Percentiles rank a stretch among this genome's conserved stretches.
Evolutionary conservation across 1,140 invertebrate species (phyloP).

Genomic region (Agrypnia vestita): DNA sequence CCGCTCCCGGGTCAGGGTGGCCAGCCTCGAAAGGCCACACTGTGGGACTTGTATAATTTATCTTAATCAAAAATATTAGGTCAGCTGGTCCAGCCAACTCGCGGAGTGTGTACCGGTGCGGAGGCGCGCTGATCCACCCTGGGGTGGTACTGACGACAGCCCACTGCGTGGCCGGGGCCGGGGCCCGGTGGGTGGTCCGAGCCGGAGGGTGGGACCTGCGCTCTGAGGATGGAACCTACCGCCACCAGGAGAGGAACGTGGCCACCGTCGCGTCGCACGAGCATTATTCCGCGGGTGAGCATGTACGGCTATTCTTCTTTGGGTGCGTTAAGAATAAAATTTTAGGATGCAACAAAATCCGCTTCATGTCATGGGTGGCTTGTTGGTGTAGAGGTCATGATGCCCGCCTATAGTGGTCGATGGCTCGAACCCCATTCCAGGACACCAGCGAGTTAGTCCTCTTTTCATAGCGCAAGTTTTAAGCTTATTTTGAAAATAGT

Average conservation of each 20-base stretch:
- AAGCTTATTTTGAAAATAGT: no score
- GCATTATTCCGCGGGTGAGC: conserved; percentile 67
- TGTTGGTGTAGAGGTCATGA: no score
- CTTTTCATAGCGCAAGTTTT: no score
- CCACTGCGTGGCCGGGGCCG: conserved; percentile 72
- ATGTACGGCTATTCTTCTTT: neutral
- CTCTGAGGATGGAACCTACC: conserved; percentile 79
- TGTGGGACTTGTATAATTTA: no score
- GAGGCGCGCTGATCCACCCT: conserved; percentile 83
- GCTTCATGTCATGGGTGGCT: no score
- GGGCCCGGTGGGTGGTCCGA: conserved; percentile 67
- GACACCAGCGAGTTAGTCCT: no score
- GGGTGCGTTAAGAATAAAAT: no score
- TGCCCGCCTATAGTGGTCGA: no score
- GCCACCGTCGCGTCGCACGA: conserved; percentile 68
- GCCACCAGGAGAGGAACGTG: conserved; percentile 82
- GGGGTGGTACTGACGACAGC: conserved; percentile 82
- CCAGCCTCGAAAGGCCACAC: no score
- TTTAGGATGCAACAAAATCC: no score
- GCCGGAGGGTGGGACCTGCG: conserved; percentile 89
- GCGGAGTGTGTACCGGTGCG: conserved; percentile 82
- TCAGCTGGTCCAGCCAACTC: conserved; percentile 46
- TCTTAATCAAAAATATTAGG: no score
- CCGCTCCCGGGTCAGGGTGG: neutral
- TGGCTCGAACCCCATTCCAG: no score